Evolutionary conservation across 2,113 vertebrate genomes (phyloP).

Genomic region (Xiphias gladius): DNA sequence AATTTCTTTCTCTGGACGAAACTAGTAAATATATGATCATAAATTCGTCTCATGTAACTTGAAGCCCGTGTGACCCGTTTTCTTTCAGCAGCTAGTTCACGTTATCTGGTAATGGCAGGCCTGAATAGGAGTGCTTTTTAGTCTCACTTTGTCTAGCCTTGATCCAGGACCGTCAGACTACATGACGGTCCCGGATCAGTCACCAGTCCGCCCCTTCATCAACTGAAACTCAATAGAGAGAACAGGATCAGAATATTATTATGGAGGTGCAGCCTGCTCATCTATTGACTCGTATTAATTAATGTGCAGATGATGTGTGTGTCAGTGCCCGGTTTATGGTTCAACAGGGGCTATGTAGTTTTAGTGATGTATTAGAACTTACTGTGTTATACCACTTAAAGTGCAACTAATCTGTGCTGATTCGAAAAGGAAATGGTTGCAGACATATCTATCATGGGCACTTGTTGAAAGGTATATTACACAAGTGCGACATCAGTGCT

Average conservation of each 20-base stretch:
- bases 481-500: neutral
- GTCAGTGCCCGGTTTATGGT: neutral
- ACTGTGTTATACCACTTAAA: neutral
- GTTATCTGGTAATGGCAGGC: neutral
- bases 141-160: constrained; percentile 1
- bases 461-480: constrained; percentile 38
- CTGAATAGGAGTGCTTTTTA: neutral
- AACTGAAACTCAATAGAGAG: neutral
- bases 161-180: neutral
- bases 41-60: neutral
- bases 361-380: neutral
- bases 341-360: neutral
- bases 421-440: neutral
- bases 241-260: neutral
- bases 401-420: neutral
- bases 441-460: neutral
- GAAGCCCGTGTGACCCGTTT: neutral
- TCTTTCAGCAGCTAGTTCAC: constrained; percentile 1
- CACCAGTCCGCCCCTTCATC: no score
- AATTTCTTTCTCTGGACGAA: no score
- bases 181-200: neutral
- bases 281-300: neutral
- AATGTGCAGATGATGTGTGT: neutral
- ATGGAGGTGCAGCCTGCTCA: neutral
- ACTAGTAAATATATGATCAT: neutral